These are phyloP conservation scores for Pagrus major DNA, from an alignment of 2,113 vertebrate genomes.

Conservation along the genomic window DNA sequence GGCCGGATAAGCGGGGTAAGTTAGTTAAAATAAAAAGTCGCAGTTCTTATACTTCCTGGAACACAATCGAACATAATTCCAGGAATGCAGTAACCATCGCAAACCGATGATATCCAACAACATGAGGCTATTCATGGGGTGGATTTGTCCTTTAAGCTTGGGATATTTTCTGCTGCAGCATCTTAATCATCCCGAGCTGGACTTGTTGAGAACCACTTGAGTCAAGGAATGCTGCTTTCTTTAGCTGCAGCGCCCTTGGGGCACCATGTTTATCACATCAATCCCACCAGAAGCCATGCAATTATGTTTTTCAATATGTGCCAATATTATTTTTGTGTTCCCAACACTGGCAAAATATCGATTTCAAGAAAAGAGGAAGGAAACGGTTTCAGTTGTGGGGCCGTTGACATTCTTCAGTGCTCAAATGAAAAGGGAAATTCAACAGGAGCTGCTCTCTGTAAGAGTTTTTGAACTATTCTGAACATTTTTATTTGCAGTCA, in stretches of 20 bases:
- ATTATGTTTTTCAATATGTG: slow-evolving; percentile 38
- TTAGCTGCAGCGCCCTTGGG: slow-evolving; percentile 48
- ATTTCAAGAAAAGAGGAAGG: slow-evolving; percentile 46
- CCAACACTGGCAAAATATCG: not conserved
- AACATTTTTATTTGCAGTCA: slow-evolving; percentile 31
- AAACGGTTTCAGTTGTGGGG: slow-evolving; percentile 31
- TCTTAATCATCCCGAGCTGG: slow-evolving; percentile 50
- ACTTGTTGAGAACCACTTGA: slow-evolving; percentile 31
- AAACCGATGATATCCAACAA: slow-evolving; percentile 2
- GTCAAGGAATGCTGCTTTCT: slow-evolving; percentile 47
- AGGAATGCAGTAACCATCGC: slow-evolving; percentile 11
- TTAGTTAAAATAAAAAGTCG: not conserved
- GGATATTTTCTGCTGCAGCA: slow-evolving; percentile 43
- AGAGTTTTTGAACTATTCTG: slow-evolving; percentile 18
- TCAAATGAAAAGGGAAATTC: slow-evolving; percentile 31
- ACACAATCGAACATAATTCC: not conserved
- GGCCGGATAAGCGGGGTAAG: slow-evolving; percentile 6
- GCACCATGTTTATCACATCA: slow-evolving; percentile 30
- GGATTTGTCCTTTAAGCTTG: slow-evolving; percentile 33
- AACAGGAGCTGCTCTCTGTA: slow-evolving; percentile 12
- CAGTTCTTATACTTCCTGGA: slow-evolving; percentile 19
- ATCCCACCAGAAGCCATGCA: slow-evolving; percentile 8
- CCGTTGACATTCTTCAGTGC: not conserved
- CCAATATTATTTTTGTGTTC: slow-evolving; percentile 40
- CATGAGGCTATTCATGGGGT: slow-evolving; percentile 1